Evolutionary conservation across 2,888 invertebrate genomes (phyloP).

Genomic region (Gandaritis pyraliata): DNA sequence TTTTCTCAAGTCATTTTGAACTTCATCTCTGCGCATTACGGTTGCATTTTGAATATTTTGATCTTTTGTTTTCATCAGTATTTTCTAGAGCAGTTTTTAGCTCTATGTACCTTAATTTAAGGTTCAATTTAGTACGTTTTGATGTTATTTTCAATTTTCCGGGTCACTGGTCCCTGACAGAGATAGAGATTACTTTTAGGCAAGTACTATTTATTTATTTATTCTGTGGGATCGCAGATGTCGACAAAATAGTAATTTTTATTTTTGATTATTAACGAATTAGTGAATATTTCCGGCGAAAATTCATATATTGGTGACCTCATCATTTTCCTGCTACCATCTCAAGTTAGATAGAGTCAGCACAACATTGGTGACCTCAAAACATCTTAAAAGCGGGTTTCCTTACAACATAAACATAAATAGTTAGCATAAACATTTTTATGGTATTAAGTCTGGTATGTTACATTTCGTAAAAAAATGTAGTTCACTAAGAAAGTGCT

Average conservation of each 20-base stretch:
- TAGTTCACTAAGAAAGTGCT: no score
- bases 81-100: constrained; percentile 5
- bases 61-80: neutral
- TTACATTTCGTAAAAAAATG: no score
- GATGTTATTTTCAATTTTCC: constrained; percentile 77
- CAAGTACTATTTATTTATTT: constrained; percentile 18
- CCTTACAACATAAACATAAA: no score
- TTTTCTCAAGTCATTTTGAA: constrained; percentile 7
- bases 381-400: no score
- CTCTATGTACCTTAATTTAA: constrained; percentile 3
- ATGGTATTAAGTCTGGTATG: no score
- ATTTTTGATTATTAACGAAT: neutral
- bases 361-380: no score
- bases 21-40: constrained; percentile 10
- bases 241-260: constrained; percentile 52
- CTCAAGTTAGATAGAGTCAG: no score
- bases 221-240: constrained; percentile 56
- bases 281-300: no score
- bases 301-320: no score
- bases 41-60: constrained; percentile 7
- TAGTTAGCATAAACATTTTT: no score
- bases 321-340: no score
- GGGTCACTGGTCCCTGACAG: constrained; percentile 68
- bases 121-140: constrained; percentile 18
- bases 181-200: constrained; percentile 32